Conservation (phyloP, 2,113 vertebrate genomes). For the Callipepla californica region DNA sequence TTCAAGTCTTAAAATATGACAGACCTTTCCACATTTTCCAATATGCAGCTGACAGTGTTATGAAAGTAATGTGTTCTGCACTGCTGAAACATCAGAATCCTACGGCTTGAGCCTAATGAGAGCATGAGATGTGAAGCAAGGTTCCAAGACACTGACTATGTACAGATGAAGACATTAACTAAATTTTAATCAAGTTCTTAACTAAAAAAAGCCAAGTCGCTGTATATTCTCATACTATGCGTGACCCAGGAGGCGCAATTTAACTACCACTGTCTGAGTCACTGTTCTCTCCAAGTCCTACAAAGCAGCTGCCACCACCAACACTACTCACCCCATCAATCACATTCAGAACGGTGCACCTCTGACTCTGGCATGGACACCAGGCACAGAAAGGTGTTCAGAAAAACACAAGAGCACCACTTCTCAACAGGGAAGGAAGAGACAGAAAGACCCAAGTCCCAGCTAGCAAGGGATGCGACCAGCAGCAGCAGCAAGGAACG, state of each 20-base stretch:
- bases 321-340: not conserved
- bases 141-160: not conserved
- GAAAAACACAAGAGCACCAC: not conserved
- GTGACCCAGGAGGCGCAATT: not conserved
- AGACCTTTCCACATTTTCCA: constrained; percentile 17
- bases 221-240: not conserved
- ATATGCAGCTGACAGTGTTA: not conserved
- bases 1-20: constrained; percentile 46
- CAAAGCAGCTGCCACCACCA: not conserved
- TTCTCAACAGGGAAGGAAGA: not conserved
- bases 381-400: not conserved
- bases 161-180: not conserved
- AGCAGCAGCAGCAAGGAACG: not conserved
- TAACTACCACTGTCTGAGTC: not conserved
- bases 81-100: not conserved
- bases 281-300: not conserved
- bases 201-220: fast-evolving
- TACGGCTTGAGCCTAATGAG: not conserved
- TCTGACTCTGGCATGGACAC: not conserved
- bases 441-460: not conserved
- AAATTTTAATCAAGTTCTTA: not conserved
- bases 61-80: not conserved
- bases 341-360: not conserved
- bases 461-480: not conserved
- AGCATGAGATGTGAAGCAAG: not conserved